Conservation (phyloP, 1,140 invertebrate genomes). For the Drosophila nannoptera region DNA sequence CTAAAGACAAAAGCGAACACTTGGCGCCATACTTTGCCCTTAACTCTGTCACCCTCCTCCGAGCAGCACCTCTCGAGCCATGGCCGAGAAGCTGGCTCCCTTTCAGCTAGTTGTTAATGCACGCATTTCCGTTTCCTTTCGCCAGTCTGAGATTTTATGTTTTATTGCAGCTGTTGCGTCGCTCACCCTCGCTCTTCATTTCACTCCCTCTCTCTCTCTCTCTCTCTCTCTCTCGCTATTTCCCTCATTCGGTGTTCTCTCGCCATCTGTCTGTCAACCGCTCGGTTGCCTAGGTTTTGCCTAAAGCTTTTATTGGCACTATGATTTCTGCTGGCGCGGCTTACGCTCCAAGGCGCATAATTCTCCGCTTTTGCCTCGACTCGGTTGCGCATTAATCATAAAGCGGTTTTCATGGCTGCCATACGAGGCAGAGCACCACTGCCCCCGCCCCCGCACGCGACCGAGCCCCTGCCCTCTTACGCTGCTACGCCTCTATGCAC, state of each 20-base stretch:
- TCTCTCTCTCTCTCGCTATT: too few species aligned
- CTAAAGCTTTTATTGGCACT: conserved; percentile 51
- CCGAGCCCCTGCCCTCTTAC: neutral
- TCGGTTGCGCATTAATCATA: conserved; percentile 57
- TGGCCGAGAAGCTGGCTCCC: neutral
- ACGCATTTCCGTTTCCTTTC: conserved; percentile 51
- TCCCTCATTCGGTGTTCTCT: too few species aligned
- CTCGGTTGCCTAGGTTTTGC: conserved; percentile 5
- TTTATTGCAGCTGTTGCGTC: conserved; percentile 57
- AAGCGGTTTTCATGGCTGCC: conserved; percentile 46
- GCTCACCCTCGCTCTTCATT: neutral
- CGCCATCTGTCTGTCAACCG: neutral
- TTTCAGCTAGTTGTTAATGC: conserved; percentile 32
- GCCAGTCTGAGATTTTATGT: conserved; percentile 43
- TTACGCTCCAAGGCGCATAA: conserved; percentile 56
- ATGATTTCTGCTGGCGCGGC: conserved; percentile 44
- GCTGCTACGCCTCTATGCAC: neutral
- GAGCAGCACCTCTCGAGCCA: too few species aligned
- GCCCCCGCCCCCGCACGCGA: too few species aligned
- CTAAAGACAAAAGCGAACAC: neutral
- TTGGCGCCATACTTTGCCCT: conserved; percentile 5
- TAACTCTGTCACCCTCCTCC: neutral
- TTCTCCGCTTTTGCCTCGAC: conserved; percentile 32
- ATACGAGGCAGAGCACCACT: neutral
- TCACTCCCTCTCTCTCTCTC: too few species aligned